Evolutionary conservation across 2,888 invertebrate species (phyloP), one percentile per base, ranked within the genome.

Genomic region (Crossocerus cetratus): DNA sequence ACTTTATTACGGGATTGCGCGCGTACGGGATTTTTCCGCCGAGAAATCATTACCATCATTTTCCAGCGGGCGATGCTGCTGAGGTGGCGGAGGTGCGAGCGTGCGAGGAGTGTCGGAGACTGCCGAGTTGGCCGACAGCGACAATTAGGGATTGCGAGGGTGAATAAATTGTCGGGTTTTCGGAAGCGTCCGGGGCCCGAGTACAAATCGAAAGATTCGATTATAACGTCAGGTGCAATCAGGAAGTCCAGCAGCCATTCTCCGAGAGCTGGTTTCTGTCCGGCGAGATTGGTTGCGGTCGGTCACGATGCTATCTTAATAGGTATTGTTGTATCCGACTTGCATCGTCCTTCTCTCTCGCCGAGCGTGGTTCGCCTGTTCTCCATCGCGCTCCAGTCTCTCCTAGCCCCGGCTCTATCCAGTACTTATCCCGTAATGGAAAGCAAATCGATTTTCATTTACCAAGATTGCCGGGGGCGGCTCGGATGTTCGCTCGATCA

Each of bases 401-500:
- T 32, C 55, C 21, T 45, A 57, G 45, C 23, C 44, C 22, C 62
- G 11, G 32, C 42, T 60, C 56, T 65, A 58, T 49, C 62, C 49
- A 49, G 68, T 81, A 72, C 79, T 81, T 81, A 79, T 75, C 62
- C 79, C 49, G 67, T 75, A 79, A 81, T 77, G 77, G 72, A 74
- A 72, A 70, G 65, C 69, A 74, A 81, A 81, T 81, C 81, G 81
- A 79, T 79, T 81, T 77, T 79, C 81, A 72, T 81, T 81, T 77
- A 74, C 73, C 70, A 70, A 74, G 79, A 81, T 74, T 74, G 78
- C 74, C 69, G 55, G 23, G 64, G 65, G 49, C 67, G 16, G 66
- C 58, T 60, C 69, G 75, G 57, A 66, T 57, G 69, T 56, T 55
- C 72, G 68, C 45, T 77, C 81, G 77, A 81, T 81, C 58, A 79